These are phyloP conservation scores for Platysternon megacephalum DNA, from an alignment of 2,113 vertebrate species.

Conservation along the genomic window DNA sequence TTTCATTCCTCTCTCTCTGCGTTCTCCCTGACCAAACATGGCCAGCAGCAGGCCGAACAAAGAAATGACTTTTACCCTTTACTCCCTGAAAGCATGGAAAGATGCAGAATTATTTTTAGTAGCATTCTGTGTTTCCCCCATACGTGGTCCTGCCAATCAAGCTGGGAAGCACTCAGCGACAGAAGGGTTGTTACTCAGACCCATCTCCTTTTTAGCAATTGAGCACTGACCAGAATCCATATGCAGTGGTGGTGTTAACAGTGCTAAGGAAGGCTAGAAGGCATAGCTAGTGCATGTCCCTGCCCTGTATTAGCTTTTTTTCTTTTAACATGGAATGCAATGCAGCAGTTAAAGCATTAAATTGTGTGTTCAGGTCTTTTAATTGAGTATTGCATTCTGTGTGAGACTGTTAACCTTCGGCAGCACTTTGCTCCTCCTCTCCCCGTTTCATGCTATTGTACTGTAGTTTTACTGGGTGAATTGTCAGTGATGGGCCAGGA, in stretches of 20 bases:
- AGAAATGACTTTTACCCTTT: slow-evolving; percentile 18
- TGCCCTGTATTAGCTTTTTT: background rate
- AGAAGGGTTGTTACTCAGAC: slow-evolving; percentile 71
- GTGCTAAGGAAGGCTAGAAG: slow-evolving; percentile 47
- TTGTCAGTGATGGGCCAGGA: background rate
- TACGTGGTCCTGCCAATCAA: slow-evolving; percentile 60
- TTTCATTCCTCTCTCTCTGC: slow-evolving; percentile 34
- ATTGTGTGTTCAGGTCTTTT: background rate
- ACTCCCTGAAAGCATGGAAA: background rate
- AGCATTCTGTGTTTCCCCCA: slow-evolving; percentile 40
- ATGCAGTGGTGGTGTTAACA: slow-evolving; percentile 61
- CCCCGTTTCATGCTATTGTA: background rate
- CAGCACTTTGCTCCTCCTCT: background rate
- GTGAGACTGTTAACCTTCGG: slow-evolving; percentile 7
- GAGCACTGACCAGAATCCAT: slow-evolving; percentile 63
- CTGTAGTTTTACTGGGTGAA: background rate
- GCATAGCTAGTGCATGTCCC: slow-evolving; percentile 59
- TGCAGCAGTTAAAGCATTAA: background rate
- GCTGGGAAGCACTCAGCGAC: slow-evolving; percentile 53
- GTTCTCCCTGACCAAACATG: slow-evolving; percentile 29
- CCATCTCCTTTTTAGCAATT: slow-evolving; percentile 40
- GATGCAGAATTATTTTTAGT: background rate
- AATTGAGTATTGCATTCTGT: slow-evolving; percentile 42
- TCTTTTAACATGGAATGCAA: slow-evolving; percentile 41
- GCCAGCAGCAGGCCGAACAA: slow-evolving; percentile 29